Conservation (phyloP, 2,888 invertebrate genomes). For the Caenorhabditis imperialis region DNA sequence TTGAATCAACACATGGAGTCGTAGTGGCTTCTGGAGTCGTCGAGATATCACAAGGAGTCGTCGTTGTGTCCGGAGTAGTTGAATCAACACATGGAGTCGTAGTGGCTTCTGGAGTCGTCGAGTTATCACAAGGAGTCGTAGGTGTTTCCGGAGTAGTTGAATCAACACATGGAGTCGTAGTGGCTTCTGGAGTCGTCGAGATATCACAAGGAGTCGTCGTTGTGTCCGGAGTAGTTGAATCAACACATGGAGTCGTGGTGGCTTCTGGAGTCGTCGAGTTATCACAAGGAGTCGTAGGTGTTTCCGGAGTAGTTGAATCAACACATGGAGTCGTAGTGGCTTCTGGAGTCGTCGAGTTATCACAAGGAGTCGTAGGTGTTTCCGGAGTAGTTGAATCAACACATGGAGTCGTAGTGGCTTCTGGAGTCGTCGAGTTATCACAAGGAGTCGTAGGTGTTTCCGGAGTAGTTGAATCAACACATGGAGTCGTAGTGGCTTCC, state of each 20-base stretch:
- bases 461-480: background rate
- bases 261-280: no score
- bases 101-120: background rate
- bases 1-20: no score
- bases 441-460: constrained; percentile 5
- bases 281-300: no score
- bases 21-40: background rate
- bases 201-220: background rate
- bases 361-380: constrained; percentile 5
- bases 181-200: background rate
- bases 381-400: background rate
- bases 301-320: background rate
- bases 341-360: constrained; percentile 4
- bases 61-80: no score
- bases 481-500: background rate
- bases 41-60: background rate
- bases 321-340: background rate
- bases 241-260: no score
- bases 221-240: background rate
- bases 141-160: no score
- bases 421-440: background rate
- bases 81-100: background rate
- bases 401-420: no score
- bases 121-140: background rate
- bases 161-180: background rate